Evolutionary conservation across 2,797 vertebrate species (phyloP), one percentile per base, ranked within the genome.

Genomic region (Pogonophryne albipinna): DNA sequence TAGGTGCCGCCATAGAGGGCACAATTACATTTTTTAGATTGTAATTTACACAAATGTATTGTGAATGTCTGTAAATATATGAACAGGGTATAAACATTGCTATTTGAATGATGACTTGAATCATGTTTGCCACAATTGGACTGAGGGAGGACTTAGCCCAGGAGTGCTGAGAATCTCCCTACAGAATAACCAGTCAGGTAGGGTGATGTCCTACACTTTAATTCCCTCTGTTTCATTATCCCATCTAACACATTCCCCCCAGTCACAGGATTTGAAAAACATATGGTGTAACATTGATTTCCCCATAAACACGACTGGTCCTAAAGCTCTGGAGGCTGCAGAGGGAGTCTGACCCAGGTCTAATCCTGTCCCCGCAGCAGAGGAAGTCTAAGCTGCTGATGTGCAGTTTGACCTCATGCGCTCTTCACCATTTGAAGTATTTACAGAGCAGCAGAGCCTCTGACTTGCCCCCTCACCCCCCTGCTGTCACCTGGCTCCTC

Each of bases 371-470:
- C 75, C 56, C 71, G 57, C 73, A 38, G 50, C 53, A 42, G 67
- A 82, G 86, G 68, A 66, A 68, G 70, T 59, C 16, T 60, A 70
- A 71, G 77, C 70, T 31, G 83, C 78, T 57, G 87, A 84, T 83
- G 83, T 85, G 79, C 71, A 10, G 58, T 85, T 78, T 89, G 89
- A 93, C 87, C 91, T 83, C 70, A 60, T 63, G 71, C 71, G 82
- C 80, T 87, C 87, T 76, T 82, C 82, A 45, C 82, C 80, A 87
- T 84, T 73, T 82, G 66, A 85, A 91, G 78, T 83, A 92, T 93
- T 92, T 90, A 83, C 83, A 90, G 88, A 81, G 79, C 76, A 57
- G 73, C 68, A 19, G 59, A 76, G 82, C 84, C 86, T 73, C 74
- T 86, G 85, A 88, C 87, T 87, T 17, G 50, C 85, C 60, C 66